phyloP scores from a whole-genome alignment of 2,113 vertebrate species.

The Tupaia tana region DNA sequence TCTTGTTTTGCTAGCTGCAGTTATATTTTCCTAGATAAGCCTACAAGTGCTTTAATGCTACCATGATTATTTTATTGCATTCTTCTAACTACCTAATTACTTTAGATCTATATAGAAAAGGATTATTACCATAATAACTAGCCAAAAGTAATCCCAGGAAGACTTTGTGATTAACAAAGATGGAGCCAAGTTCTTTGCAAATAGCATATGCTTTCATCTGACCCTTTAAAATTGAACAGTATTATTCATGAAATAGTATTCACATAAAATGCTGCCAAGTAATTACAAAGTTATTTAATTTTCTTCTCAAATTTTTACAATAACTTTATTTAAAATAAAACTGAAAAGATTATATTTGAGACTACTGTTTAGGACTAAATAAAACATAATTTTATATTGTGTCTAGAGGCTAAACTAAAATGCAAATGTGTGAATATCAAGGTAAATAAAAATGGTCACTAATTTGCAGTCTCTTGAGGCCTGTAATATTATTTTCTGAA shows the following conservation, averaged over 20 bases:
- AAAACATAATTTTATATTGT: neutral
- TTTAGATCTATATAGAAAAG: neutral
- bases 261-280: neutral
- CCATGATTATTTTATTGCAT: constrained; percentile 19
- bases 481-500: neutral
- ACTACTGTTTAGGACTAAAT: neutral
- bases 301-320: neutral
- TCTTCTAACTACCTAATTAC: constrained; percentile 35
- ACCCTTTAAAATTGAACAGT: neutral
- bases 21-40: neutral
- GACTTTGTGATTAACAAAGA: neutral
- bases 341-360: neutral
- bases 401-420: neutral
- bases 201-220: neutral
- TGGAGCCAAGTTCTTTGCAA: neutral
- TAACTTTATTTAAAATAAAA: neutral
- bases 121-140: constrained; percentile 17
- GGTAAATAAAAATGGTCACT: neutral
- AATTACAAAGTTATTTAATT: neutral
- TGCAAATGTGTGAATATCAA: neutral
- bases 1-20: neutral
- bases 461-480: neutral
- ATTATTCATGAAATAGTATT: neutral
- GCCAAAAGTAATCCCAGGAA: neutral
- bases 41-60: neutral